Evolutionary conservation across 2,888 invertebrate genomes (phyloP), one percentile per base, ranked within the genome.

Genomic region (Spodoptera exigua): DNA sequence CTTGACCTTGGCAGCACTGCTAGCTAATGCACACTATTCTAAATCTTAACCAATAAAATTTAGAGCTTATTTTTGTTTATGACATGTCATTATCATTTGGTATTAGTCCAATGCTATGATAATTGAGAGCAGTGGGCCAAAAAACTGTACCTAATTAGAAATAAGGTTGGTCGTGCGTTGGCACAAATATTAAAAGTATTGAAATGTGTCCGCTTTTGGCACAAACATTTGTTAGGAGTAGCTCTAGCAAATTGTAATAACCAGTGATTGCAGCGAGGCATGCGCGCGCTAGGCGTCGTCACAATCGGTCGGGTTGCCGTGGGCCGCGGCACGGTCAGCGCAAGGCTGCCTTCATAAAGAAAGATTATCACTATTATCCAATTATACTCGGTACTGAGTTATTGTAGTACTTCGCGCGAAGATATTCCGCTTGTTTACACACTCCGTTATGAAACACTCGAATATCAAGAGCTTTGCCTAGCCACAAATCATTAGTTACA

Each of bases 61-160:
- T 89, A 92, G 80, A 74, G 88, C 61, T 71, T 76, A 86, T 81
- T 85, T 85, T 91, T 78, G 87, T 78, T 63, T 81, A 69, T 79
- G 70, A 80, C 75, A 74, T 76, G 84, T 86, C 88, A 89, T 89
- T 89, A 89, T 82, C 89, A 85, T 81, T 92, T 92, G 93, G 89
- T 93, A 85, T 84, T 79, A 85, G 91, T 90, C 93, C 93, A 93
- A 93, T 89, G 88, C 85, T 87, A 83, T 71, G 72, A 86, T 85
- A 89, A 92, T 90, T 86, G 86, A 81, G 91, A 86, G 80, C 88
- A 91, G 85, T 91, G 87, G 92, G 91, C 92, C 91, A 93, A 89
- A 88, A 87, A 80, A 83, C 82, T 85, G 83, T 80, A 84, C 82
- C 79, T 82, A 77, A 74, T 79, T 79, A 80, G 80, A 80, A 74